Evolutionary conservation across 2,113 vertebrate genomes (phyloP).

Genomic region (Peucedramus taeniatus): DNA sequence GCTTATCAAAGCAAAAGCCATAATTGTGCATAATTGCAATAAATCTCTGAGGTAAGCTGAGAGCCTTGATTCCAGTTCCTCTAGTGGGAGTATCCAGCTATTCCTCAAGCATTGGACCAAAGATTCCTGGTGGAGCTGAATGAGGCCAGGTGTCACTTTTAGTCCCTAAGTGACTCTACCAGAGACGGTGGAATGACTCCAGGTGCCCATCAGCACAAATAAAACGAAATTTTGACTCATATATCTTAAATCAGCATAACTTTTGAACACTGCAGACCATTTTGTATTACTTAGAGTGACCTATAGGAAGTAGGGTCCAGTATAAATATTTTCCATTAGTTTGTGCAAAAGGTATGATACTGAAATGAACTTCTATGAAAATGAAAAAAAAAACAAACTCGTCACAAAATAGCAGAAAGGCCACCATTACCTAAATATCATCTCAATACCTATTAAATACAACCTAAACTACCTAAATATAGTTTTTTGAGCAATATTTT

Average conservation of each 20-base stretch:
- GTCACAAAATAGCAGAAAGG: background rate
- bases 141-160: background rate
- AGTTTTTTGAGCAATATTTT: background rate
- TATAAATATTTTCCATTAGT: background rate
- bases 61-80: background rate
- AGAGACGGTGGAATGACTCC: background rate
- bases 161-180: background rate
- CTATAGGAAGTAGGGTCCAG: background rate
- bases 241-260: background rate
- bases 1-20: background rate
- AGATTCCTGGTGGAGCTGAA: background rate
- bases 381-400: background rate
- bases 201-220: background rate
- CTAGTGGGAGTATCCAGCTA: background rate
- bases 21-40: background rate
- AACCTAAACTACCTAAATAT: background rate
- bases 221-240: background rate
- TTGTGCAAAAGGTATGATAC: background rate
- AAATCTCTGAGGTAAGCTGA: background rate
- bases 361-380: background rate
- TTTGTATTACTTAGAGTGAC: background rate
- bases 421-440: background rate
- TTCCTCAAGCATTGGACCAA: background rate
- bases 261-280: background rate
- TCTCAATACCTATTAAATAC: background rate